phyloP scores from a whole-genome alignment of 35 echinoderm and acorn worm genomes.

The Anneissia japonica region DNA sequence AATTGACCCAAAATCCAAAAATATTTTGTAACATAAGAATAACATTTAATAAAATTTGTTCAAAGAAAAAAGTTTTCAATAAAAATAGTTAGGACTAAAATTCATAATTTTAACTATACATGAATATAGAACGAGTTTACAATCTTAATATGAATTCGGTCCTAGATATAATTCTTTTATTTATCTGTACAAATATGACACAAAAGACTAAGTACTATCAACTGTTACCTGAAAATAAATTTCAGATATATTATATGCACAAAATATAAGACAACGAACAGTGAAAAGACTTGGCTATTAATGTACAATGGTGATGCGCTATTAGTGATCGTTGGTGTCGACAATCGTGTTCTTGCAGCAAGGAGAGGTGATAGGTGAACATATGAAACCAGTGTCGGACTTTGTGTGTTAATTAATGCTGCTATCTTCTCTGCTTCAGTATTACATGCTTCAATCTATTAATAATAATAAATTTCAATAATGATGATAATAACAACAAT shows the following conservation, averaged over 20 bases:
- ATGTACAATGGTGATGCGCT: background rate
- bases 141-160: background rate
- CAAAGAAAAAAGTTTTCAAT: no score
- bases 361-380: slow-evolving; percentile 58
- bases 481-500: no score
- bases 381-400: slow-evolving; percentile 61
- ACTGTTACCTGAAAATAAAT: background rate
- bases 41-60: no score
- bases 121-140: background rate
- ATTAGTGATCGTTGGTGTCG: background rate
- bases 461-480: no score
- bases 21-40: no score
- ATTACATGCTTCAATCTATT: slow-evolving; percentile 87
- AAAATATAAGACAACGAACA: background rate
- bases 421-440: slow-evolving; percentile 80
- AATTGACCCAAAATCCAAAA: no score
- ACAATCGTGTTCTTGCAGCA: slow-evolving; percentile 39
- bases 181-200: background rate
- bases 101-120: no score
- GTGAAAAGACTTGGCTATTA: background rate
- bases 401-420: slow-evolving; percentile 67
- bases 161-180: background rate
- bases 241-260: background rate
- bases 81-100: no score
- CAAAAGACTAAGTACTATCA: background rate